phyloP scores from a whole-genome alignment of 2,888 invertebrate genomes.

The Melinaea marsaeus region DNA sequence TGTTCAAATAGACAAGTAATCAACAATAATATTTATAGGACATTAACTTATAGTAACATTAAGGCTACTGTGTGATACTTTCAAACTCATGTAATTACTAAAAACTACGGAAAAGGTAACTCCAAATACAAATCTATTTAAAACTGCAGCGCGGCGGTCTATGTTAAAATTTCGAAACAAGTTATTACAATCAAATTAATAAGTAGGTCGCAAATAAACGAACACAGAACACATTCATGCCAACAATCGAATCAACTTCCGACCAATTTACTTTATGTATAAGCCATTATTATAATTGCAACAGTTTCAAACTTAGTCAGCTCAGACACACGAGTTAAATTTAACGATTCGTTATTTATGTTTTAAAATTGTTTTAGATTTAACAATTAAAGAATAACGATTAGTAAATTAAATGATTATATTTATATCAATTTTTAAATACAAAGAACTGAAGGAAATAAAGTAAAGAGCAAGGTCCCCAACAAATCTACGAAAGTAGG shows the following conservation, averaged over 20 bases:
- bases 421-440: no score
- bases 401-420: no score
- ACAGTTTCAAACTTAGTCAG: constrained; percentile 55
- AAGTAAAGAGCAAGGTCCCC: no score
- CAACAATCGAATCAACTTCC: constrained; percentile 62
- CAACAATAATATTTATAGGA: no score
- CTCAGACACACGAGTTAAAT: constrained; percentile 44
- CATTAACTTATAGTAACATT: constrained; percentile 1
- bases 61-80: background rate
- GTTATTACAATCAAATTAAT: constrained; percentile 28
- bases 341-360: constrained; percentile 33
- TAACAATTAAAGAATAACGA: no score
- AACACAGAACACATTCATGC: constrained; percentile 50
- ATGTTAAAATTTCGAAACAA: constrained; percentile 15
- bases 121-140: constrained; percentile 14
- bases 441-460: no score
- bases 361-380: constrained; percentile 9
- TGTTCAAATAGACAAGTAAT: no score
- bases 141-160: constrained; percentile 20
- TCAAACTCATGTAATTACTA: constrained; percentile 2
- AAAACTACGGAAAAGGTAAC: constrained; percentile 13
- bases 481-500: no score
- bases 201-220: constrained; percentile 38
- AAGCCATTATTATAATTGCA: constrained; percentile 69
- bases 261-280: constrained; percentile 65